Conservation (phyloP, 2,888 invertebrate genomes). For the Galerucella nymphaeae region DNA sequence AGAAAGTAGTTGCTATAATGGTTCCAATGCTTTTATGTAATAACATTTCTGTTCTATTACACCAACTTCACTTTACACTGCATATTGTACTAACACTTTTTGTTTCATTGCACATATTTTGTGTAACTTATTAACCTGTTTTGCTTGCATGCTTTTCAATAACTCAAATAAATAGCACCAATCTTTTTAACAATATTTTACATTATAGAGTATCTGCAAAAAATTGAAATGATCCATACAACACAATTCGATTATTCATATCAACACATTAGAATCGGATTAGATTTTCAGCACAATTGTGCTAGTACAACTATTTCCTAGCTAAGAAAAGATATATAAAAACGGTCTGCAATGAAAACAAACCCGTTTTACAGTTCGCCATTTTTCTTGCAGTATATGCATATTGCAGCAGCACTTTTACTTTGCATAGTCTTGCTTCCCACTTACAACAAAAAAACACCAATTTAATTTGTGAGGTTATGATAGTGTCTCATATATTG, state of each 20-base stretch:
- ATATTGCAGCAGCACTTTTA: too few species aligned
- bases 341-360: neutral
- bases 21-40: slow-evolving; percentile 37
- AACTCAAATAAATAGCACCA: slow-evolving; percentile 25
- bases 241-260: neutral
- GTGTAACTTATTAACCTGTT: slow-evolving; percentile 23
- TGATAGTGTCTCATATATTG: too few species aligned
- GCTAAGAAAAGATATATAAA: too few species aligned
- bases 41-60: slow-evolving; percentile 31
- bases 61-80: slow-evolving; percentile 33
- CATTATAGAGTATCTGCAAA: neutral
- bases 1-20: slow-evolving; percentile 43
- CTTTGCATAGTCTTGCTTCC: too few species aligned
- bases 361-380: too few species aligned
- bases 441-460: too few species aligned
- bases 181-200: slow-evolving; percentile 10
- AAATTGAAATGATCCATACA: neutral
- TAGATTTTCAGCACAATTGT: neutral
- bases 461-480: too few species aligned
- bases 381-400: too few species aligned
- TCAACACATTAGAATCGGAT: neutral
- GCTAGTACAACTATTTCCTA: too few species aligned
- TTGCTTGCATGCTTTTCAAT: slow-evolving; percentile 20
- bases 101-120: slow-evolving; percentile 31
- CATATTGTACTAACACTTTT: slow-evolving; percentile 28